Evolutionary conservation across 1,140 invertebrate species (phyloP), one percentile per base, ranked within the genome.

Genomic region (Cepaea nemoralis): DNA sequence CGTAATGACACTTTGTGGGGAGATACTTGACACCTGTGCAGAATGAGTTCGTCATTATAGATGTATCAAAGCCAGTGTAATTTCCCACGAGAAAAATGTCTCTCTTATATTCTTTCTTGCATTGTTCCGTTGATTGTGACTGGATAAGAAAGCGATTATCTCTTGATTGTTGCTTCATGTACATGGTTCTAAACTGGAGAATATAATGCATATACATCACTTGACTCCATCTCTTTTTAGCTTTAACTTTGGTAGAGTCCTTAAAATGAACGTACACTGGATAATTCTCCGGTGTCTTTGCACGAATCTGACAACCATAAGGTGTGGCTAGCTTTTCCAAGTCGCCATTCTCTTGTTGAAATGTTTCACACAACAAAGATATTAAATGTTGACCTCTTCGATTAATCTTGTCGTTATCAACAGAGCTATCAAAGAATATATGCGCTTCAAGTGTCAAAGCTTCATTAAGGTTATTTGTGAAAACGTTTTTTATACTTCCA

Each of bases 401-500:
- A 40, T 86, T 89, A 31, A 88, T 78, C 37, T 82, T 48, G 6
- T 76, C 77, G 16, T 78, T 80, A 31, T 55, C 67, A 12, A 84
- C 77, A 19, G 87, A 87, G 78, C 86, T 89, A 70, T 89, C 88
- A 59, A 89, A 78, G 63, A 89, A 88, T 24, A 89, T 83, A 67
- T 89, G 88, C 2, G 87, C 85, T 73, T 89, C 87, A 0, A 89
- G n/a, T 45, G 10, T 80, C 50, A 19, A 87, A 39, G 16, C 39
- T 24, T 77, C 70, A 0, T 86, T 75, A 42, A 82, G 48, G 37
- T 84, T 76, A 35, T 85, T 83, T 3, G 45, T 50, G 16, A 85
- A 85, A 16, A 85, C 33, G 10, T 82, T 82, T 67, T 85, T 81
- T 10, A 88, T 67, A 45, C 87, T 88, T 37, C 50, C 31, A 8